These are phyloP conservation scores for Coremacera marginata DNA, from an alignment of 2,888 invertebrate species.

Conservation along the genomic window DNA sequence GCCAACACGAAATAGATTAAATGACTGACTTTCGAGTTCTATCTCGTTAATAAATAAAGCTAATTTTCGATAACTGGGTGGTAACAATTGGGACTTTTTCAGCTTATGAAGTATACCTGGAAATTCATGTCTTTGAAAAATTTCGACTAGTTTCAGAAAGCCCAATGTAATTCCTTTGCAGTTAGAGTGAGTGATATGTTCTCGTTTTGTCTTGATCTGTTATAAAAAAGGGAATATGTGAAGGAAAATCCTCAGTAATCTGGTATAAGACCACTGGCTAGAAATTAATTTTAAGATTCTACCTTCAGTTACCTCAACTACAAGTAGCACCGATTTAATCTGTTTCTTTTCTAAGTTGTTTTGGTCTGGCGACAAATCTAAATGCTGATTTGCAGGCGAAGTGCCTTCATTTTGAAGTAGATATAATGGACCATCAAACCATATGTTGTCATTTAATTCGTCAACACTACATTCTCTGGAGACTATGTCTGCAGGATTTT, in stretches of 20 bases:
- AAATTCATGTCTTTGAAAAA: not conserved
- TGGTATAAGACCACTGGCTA: no score
- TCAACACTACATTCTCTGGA: not conserved
- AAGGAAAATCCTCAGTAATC: no score
- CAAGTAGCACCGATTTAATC: no score
- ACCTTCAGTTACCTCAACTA: not conserved
- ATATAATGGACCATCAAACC: not conserved
- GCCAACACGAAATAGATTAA: no score
- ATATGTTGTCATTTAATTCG: not conserved
- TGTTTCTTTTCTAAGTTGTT: no score
- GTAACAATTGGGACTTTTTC: not conserved
- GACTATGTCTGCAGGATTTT: no score
- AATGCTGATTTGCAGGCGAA: no score
- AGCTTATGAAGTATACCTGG: not conserved
- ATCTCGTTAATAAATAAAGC: not conserved
- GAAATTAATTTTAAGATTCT: no score
- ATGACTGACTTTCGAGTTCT: no score
- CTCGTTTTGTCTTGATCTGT: no score
- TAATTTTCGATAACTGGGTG: not conserved
- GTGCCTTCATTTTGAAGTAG: no score
- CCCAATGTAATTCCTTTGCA: not conserved
- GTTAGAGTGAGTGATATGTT: not conserved
- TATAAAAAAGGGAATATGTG: no score
- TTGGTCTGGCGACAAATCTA: not conserved
- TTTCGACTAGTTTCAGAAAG: not conserved